Conservation (phyloP, 30 jellyfish, hydroid and myxozoan species). For the Cassiopea andromeda region DNA sequence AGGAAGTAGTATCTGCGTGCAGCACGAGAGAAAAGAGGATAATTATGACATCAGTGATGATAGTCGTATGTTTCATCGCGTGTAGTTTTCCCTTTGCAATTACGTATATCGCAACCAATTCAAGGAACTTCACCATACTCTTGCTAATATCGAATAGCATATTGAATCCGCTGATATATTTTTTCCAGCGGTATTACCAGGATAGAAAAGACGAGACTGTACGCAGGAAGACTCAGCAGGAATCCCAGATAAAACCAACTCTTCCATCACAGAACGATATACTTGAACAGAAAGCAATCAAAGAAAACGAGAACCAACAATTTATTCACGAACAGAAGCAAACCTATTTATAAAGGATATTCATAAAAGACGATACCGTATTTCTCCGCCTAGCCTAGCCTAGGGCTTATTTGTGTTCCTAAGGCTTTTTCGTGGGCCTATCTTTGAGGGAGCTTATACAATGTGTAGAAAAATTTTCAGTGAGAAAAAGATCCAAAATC, state of each 20-base stretch:
- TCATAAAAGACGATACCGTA: background rate
- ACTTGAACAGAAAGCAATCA: background rate
- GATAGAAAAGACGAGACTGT: conserved; percentile 53
- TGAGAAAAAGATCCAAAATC: too few relatives aligned
- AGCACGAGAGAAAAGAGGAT: conserved; percentile 76
- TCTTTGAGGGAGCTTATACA: too few relatives aligned
- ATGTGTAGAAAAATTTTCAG: too few relatives aligned
- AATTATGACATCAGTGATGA: conserved; percentile 49
- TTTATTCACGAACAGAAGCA: background rate
- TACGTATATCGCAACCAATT: conserved; percentile 12
- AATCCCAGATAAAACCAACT: background rate
- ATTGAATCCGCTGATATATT: conserved; percentile 66
- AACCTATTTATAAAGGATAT: background rate
- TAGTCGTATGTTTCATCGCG: conserved; percentile 58
- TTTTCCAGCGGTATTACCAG: conserved; percentile 61
- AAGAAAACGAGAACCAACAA: background rate
- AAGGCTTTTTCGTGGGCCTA: too few relatives aligned
- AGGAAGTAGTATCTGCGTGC: conserved; percentile 73
- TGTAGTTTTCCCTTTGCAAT: conserved; percentile 72
- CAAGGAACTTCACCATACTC: conserved; percentile 11
- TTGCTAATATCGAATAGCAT: conserved; percentile 55
- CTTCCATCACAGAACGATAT: background rate
- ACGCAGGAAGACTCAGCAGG: conserved; percentile 37
- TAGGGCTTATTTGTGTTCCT: too few relatives aligned
- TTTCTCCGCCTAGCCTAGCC: too few relatives aligned